A percentile compares a stretch with the other conserved stretches of the same genome.
Evolutionary conservation across 2,797 vertebrate species (phyloP).

Genomic region (Adelosebastes latens): DNA sequence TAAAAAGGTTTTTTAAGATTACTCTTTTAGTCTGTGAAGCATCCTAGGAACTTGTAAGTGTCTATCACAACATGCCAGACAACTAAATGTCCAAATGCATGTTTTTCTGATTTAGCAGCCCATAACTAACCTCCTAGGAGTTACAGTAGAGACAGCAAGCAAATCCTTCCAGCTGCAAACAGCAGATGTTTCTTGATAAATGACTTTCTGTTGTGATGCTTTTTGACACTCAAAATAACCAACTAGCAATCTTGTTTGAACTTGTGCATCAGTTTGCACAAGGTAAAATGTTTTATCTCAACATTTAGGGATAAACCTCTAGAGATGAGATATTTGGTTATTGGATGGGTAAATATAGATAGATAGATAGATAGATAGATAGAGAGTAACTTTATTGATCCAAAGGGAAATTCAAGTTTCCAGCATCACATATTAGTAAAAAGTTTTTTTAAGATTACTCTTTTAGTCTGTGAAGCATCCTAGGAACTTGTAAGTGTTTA

Average conservation of each 20-base stretch:
- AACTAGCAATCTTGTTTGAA: neutral
- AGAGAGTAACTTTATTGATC: no score
- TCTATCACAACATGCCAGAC: neutral
- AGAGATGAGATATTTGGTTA: neutral
- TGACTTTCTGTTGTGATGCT: no score
- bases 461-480: neutral
- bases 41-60: neutral
- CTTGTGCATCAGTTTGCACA: no score
- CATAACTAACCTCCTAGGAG: neutral
- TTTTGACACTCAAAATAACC: neutral
- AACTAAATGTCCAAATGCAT: neutral
- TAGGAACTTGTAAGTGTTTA: accelerated
- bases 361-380: no score
- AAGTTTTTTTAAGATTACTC: accelerated
- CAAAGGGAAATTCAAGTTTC: no score
- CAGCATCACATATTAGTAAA: no score
- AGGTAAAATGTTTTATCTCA: neutral
- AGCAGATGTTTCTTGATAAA: neutral
- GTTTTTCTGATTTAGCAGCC: neutral
- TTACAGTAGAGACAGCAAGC: neutral
- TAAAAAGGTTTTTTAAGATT: neutral
- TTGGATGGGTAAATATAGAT: neutral
- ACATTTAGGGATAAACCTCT: neutral
- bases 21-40: neutral
- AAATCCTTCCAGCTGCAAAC: neutral